Evolutionary conservation across 2,113 vertebrate species (phyloP).

Genomic region (Paramormyrops kingsleyae): DNA sequence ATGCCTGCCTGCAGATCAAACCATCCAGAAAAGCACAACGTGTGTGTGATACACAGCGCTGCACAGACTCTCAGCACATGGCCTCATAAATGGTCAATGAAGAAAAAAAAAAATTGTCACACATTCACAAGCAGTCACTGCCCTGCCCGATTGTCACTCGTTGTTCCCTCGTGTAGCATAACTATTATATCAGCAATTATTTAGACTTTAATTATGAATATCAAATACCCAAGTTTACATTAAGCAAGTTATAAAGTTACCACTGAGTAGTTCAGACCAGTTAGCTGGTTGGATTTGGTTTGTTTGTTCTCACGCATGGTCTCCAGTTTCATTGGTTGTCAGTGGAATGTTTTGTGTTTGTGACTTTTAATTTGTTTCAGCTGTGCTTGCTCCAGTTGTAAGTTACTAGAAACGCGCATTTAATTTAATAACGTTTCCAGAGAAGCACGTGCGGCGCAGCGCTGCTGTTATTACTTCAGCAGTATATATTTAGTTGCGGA

Average conservation of each 20-base stretch:
- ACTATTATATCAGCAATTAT: not conserved
- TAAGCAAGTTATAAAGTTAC: not conserved
- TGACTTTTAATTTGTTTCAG: not conserved
- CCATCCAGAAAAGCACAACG: not conserved
- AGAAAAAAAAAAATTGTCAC: not conserved
- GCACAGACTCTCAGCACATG: not conserved
- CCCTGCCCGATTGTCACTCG: not conserved
- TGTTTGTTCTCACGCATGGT: not conserved
- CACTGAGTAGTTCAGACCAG: not conserved
- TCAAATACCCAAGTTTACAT: not conserved
- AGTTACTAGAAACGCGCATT: not conserved
- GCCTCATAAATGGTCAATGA: not conserved
- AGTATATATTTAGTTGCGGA: not conserved
- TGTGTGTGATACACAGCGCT: not conserved
- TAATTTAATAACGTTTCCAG: not conserved
- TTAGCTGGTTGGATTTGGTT: not conserved
- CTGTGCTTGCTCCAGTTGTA: not conserved
- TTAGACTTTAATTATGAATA: not conserved
- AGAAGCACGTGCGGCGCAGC: not conserved
- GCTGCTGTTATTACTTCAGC: not conserved
- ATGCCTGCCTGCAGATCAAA: not conserved
- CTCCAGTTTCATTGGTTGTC: not conserved
- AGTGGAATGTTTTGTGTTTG: not conserved
- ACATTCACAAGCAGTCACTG: not conserved
- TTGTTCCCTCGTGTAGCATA: not conserved